phyloP scores from a whole-genome alignment of 2,797 vertebrate genomes.

The Sitta carolinensis region DNA sequence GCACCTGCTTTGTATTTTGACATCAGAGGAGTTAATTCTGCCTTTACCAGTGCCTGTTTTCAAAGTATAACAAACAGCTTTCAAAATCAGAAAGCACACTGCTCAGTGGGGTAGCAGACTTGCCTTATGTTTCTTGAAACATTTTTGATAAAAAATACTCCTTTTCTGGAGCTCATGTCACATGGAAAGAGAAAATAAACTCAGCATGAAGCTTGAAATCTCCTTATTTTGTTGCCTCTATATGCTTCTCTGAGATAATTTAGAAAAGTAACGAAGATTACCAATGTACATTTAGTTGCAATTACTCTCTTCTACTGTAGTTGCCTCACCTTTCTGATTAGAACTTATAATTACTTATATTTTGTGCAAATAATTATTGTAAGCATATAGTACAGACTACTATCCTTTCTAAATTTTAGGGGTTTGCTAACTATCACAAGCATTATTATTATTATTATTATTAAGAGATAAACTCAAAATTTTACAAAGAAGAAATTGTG shows the following conservation, averaged over 20 bases:
- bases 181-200: neutral
- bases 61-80: neutral
- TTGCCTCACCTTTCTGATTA: neutral
- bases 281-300: neutral
- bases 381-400: neutral
- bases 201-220: neutral
- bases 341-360: neutral
- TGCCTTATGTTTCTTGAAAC: neutral
- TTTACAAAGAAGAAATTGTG: neutral
- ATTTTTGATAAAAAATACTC: neutral
- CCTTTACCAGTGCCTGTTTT: neutral
- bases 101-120: neutral
- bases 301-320: neutral
- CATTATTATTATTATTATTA: neutral
- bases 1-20: neutral
- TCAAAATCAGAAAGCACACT: neutral
- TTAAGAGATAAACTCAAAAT: neutral
- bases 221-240: neutral
- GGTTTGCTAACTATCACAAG: neutral
- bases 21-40: neutral
- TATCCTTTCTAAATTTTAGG: neutral
- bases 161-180: neutral
- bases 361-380: neutral
- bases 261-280: neutral
- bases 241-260: neutral